A percentile compares a stretch with the other conserved stretches of the same genome.
phyloP scores from a whole-genome alignment of 2,113 vertebrate genomes.

The Centropristis striata region DNA sequence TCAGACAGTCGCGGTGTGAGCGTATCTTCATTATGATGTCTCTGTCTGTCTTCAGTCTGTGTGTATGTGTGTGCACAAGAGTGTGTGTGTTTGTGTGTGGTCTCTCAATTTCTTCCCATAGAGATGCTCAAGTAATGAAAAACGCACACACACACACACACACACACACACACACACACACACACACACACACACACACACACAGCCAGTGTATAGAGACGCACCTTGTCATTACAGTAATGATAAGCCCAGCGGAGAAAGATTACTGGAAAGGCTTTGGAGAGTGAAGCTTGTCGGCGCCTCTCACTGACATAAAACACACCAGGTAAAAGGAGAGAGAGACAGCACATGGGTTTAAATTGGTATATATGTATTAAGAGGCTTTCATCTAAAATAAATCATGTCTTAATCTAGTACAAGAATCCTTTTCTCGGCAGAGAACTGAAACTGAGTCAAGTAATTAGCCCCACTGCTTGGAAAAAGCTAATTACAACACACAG shows the following conservation, averaged over 20 bases:
- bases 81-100: slow-evolving; percentile 61
- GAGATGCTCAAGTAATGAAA: slow-evolving; percentile 66
- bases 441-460: slow-evolving; percentile 37
- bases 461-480: slow-evolving; percentile 42
- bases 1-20: slow-evolving; percentile 33
- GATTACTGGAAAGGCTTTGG: slow-evolving; percentile 81
- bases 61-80: slow-evolving; percentile 9
- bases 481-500: slow-evolving; percentile 32
- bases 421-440: slow-evolving; percentile 53
- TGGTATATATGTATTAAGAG: slow-evolving; percentile 55
- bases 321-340: slow-evolving; percentile 63
- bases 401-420: slow-evolving; percentile 45
- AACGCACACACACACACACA: slow-evolving; percentile 28
- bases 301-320: slow-evolving; percentile 75
- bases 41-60: slow-evolving; percentile 16
- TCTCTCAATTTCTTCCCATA: slow-evolving; percentile 47
- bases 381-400: slow-evolving; percentile 62
- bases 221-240: slow-evolving; percentile 86
- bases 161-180: slow-evolving; percentile 25
- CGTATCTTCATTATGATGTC: slow-evolving; percentile 33
- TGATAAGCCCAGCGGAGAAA: slow-evolving; percentile 79
- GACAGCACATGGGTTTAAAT: slow-evolving; percentile 49
- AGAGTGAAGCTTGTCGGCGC: slow-evolving; percentile 79
- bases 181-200: slow-evolving; percentile 39
- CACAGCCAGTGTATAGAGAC: slow-evolving; percentile 62